These are phyloP conservation scores for Phoxinus dragarum DNA, from an alignment of 2,797 vertebrate species.

Conservation along the genomic window DNA sequence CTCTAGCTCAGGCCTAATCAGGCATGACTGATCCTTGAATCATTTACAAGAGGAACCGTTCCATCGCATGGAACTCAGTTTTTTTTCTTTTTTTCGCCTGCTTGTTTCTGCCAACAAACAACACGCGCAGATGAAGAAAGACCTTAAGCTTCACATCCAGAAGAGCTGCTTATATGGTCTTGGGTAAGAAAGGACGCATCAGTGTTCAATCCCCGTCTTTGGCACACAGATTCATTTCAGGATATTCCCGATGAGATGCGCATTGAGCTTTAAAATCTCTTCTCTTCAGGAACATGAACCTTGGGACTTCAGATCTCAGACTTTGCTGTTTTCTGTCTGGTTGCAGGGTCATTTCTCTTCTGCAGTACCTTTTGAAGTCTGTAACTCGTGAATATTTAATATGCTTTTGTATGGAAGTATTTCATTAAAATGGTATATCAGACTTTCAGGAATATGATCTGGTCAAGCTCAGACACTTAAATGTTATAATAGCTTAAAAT, in stretches of 20 bases:
- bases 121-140: conserved; percentile 19
- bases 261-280: conserved; percentile 15
- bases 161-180: conserved; percentile 33
- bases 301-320: background rate
- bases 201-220: conserved; percentile 2
- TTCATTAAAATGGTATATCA: background rate
- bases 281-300: conserved; percentile 7
- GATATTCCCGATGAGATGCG: conserved; percentile 7
- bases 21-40: conserved; percentile 55
- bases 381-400: background rate
- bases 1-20: conserved; percentile 50
- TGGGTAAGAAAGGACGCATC: background rate
- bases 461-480: background rate
- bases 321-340: conserved; percentile 3
- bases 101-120: conserved; percentile 24
- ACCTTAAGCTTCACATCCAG: conserved; percentile 4
- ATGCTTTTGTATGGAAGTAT: background rate
- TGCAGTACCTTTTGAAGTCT: background rate
- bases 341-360: conserved; percentile 10
- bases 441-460: conserved; percentile 3
- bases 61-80: conserved; percentile 8
- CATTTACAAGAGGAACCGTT: conserved; percentile 51
- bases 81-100: background rate
- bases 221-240: conserved; percentile 7
- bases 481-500: background rate